phyloP scores from a whole-genome alignment of 2,797 vertebrate species.

The Glyptemys insculpta region DNA sequence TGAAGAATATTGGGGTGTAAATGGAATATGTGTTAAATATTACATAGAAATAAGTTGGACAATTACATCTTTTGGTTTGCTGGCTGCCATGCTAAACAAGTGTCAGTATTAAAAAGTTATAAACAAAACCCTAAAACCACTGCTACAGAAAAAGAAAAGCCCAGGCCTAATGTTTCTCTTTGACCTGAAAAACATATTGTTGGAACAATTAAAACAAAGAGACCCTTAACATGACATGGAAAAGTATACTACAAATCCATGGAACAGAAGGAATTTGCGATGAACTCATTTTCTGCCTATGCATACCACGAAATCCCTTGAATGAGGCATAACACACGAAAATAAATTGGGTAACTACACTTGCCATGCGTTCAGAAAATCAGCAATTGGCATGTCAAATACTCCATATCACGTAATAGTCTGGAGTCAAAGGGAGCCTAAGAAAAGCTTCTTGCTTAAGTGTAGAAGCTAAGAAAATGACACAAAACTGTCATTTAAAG shows the following conservation, averaged over 20 bases:
- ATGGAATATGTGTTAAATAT: not conserved
- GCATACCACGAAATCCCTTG: not conserved
- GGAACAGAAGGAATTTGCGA: not conserved
- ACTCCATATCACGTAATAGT: not conserved
- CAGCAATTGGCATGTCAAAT: not conserved
- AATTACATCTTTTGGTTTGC: not conserved
- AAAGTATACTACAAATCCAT: not conserved
- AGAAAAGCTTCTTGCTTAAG: not conserved
- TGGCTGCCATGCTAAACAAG: not conserved
- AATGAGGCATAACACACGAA: slow-evolving; percentile 6
- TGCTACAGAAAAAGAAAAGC: not conserved
- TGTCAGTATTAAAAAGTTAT: not conserved
- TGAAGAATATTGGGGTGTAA: not conserved
- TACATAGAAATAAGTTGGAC: not conserved
- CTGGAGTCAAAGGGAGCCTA: not conserved
- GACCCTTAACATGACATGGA: not conserved
- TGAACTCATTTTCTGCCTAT: not conserved
- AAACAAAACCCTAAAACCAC: not conserved
- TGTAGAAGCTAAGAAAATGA: not conserved
- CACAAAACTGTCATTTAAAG: not conserved
- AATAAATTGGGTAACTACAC: not conserved
- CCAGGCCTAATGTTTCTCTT: not conserved
- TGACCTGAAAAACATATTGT: not conserved
- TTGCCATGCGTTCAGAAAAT: not conserved
- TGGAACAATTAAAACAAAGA: not conserved